Conservation (phyloP, 2,888 invertebrate species). For the Idaea biselata region DNA sequence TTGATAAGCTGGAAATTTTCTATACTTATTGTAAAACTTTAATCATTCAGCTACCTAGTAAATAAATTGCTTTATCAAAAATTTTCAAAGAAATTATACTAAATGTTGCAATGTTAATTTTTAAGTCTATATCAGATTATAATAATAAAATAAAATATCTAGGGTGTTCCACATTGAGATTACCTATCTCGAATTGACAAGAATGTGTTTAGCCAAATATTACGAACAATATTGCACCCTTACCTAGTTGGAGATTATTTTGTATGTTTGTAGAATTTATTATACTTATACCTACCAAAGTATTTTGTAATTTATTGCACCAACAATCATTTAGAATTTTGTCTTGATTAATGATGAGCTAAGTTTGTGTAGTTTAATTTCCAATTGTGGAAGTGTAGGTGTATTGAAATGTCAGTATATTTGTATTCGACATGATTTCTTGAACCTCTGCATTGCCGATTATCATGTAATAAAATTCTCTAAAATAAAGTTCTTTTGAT, state of each 20-base stretch:
- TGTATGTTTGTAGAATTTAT: slow-evolving; percentile 48
- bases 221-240: slow-evolving; percentile 58
- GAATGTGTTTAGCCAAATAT: slow-evolving; percentile 49
- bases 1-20: slow-evolving; percentile 40
- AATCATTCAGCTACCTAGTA: slow-evolving; percentile 22
- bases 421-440: slow-evolving; percentile 76
- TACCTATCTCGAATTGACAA: slow-evolving; percentile 20
- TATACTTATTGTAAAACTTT: slow-evolving; percentile 20
- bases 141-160: slow-evolving; percentile 35
- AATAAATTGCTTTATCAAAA: slow-evolving; percentile 28
- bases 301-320: slow-evolving; percentile 61
- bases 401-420: slow-evolving; percentile 74
- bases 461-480: slow-evolving; percentile 76
- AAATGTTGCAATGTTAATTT: slow-evolving; percentile 31
- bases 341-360: slow-evolving; percentile 62
- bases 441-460: slow-evolving; percentile 79
- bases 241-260: slow-evolving; percentile 57
- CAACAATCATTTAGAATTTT: slow-evolving; percentile 57
- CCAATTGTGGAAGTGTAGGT: slow-evolving; percentile 71
- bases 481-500: slow-evolving; percentile 82
- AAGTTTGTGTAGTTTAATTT: slow-evolving; percentile 72
- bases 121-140: slow-evolving; percentile 31
- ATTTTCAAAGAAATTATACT: slow-evolving; percentile 26
- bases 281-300: slow-evolving; percentile 34
- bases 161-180: slow-evolving; percentile 49